These are phyloP conservation scores for Eclectus roratus DNA, from an alignment of 2,113 vertebrate genomes.

Conservation along the genomic window DNA sequence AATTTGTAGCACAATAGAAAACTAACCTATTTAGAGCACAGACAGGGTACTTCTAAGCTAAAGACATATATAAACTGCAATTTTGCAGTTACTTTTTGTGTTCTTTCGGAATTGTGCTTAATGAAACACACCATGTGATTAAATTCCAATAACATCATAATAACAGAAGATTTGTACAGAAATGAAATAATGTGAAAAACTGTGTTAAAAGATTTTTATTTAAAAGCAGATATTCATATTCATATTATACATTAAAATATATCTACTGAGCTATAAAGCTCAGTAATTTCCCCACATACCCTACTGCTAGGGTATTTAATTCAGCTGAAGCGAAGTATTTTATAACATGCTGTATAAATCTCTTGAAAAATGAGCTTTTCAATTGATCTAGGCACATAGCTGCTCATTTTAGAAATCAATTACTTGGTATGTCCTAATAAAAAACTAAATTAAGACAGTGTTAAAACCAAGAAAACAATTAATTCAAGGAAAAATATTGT, in stretches of 20 bases:
- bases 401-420: conserved; percentile 11
- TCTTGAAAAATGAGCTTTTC: not conserved
- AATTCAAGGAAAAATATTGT: not conserved
- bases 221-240: not conserved
- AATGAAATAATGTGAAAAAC: not conserved
- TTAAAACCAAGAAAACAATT: conserved; percentile 10
- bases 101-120: not conserved
- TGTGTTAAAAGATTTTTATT: not conserved
- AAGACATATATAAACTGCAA: not conserved
- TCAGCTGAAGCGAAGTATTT: not conserved
- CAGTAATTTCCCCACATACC: not conserved
- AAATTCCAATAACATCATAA: not conserved
- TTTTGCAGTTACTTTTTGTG: not conserved
- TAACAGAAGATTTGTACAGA: not conserved
- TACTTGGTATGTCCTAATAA: not conserved
- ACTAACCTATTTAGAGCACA: not conserved
- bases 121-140: not conserved
- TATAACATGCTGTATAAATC: not conserved
- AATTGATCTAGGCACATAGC: not conserved
- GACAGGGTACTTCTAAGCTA: not conserved
- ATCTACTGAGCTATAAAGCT: not conserved
- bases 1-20: conserved; percentile 40
- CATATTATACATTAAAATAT: not conserved
- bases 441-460: not conserved
- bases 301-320: not conserved